A percentile compares a stretch with the other conserved stretches of the same genome.
Conservation (phyloP, 2,113 vertebrate genomes). For the Copsychus sechellarum region DNA sequence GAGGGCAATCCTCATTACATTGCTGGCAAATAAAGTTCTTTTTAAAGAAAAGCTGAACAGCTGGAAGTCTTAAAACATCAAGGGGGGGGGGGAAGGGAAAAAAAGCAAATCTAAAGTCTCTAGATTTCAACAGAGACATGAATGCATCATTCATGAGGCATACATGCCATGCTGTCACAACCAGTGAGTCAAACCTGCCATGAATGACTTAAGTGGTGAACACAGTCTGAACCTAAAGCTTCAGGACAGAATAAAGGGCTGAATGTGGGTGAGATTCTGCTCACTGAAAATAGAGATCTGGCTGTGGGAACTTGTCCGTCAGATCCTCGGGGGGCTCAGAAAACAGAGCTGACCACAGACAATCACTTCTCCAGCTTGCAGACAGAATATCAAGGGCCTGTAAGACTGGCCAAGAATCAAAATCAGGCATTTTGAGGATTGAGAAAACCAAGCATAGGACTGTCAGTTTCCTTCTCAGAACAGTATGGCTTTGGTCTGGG, state of each 20-base stretch:
- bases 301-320: background rate
- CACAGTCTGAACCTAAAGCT: background rate
- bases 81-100: rapidly evolving
- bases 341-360: background rate
- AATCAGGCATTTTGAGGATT: background rate
- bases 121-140: background rate
- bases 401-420: background rate
- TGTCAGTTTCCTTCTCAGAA: background rate
- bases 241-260: background rate
- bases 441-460: rapidly evolving
- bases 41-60: background rate
- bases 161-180: background rate
- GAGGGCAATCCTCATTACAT: background rate
- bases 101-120: background rate
- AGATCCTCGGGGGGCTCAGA: rapidly evolving
- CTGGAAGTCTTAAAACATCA: background rate
- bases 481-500: background rate
- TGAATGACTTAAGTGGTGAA: background rate
- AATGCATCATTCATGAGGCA: background rate
- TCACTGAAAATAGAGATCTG: background rate
- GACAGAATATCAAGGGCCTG: background rate
- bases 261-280: background rate
- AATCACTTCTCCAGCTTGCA: background rate
- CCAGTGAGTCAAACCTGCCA: background rate
- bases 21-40: background rate